Percentiles rank a stretch among this genome's conserved stretches.
phyloP scores from a whole-genome alignment of 2,888 invertebrate genomes.

The Dasysyrphus albostriatus region DNA sequence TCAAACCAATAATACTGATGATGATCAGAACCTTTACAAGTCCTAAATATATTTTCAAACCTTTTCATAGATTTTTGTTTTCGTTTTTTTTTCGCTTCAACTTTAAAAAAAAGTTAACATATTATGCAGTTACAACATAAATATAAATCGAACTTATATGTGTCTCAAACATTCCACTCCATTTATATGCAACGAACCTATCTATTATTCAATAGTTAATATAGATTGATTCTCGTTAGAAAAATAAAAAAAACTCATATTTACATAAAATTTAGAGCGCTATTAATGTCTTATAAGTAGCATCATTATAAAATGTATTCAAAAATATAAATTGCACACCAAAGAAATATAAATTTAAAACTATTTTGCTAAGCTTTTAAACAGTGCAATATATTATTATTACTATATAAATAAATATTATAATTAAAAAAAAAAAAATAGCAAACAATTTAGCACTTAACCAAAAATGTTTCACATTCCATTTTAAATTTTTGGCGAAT shows the following conservation, averaged over 20 bases:
- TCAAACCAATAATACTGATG: no score
- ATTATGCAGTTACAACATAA: neutral
- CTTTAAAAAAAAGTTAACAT: neutral
- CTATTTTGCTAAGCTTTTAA: conserved; percentile 74
- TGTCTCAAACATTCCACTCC: conserved; percentile 63
- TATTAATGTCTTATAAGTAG: conserved; percentile 43
- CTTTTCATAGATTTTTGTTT: no score
- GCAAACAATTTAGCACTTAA: conserved; percentile 9
- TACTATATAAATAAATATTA: neutral
- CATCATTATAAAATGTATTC: conserved; percentile 9
- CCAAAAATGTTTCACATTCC: conserved; percentile 44
- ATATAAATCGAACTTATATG: neutral
- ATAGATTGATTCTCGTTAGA: conserved; percentile 49
- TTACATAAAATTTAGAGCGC: conserved; percentile 52
- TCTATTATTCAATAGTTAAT: conserved; percentile 48
- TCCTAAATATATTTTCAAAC: no score
- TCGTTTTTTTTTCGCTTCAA: no score
- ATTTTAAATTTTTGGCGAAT: conserved; percentile 50
- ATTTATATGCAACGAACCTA: conserved; percentile 69
- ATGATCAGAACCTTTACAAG: no score
- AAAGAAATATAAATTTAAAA: conserved; percentile 30
- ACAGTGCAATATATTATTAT: conserved; percentile 15
- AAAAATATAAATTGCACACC: conserved; percentile 28
- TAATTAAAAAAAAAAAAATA: neutral
- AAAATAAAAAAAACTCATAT: conserved; percentile 15